Evolutionary conservation across 2,113 vertebrate genomes (phyloP).

Genomic region (Gopherus flavomarginatus): DNA sequence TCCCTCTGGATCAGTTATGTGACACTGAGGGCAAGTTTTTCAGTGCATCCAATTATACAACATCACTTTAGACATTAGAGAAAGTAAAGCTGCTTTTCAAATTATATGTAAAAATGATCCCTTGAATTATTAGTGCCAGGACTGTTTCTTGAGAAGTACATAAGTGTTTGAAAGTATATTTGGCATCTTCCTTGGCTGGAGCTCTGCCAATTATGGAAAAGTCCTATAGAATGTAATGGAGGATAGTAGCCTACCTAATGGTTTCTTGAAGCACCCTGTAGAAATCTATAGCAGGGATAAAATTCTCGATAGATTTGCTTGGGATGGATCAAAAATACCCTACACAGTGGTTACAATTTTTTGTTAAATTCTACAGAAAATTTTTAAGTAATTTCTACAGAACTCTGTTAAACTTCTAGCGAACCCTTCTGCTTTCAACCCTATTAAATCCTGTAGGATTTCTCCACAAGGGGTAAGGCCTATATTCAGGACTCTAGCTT

Average conservation of each 20-base stretch:
- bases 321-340: background rate
- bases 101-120: background rate
- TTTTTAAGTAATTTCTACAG: background rate
- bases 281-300: background rate
- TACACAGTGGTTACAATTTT: background rate
- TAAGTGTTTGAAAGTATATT: no score
- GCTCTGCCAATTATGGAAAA: no score
- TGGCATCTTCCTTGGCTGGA: no score
- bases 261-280: no score
- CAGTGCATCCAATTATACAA: background rate
- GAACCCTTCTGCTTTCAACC: fast-evolving
- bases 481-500: conserved; percentile 39
- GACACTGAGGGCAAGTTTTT: background rate
- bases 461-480: background rate
- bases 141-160: background rate
- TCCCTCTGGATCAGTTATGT: background rate
- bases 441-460: background rate
- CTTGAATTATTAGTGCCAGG: background rate
- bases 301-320: background rate
- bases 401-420: background rate
- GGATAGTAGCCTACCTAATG: background rate
- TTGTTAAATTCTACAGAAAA: background rate
- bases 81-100: background rate
- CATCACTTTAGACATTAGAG: background rate
- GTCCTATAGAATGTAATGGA: background rate